Conservation (phyloP, 1,140 invertebrate genomes). For the Hypothenemus hampei region DNA sequence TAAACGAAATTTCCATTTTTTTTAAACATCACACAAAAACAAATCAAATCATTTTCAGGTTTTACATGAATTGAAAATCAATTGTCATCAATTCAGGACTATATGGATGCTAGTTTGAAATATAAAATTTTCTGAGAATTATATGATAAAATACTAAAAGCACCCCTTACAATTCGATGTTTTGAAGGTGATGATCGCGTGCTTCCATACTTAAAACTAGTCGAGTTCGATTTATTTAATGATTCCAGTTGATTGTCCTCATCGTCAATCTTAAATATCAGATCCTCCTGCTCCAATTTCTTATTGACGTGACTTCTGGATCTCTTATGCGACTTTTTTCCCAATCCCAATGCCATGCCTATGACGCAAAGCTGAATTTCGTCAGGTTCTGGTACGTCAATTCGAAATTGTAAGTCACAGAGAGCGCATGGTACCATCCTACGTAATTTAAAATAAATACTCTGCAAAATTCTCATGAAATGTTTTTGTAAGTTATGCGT, state of each 20-base stretch:
- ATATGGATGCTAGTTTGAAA: background rate
- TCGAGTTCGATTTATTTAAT: conserved; percentile 19
- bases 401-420: conserved; percentile 69
- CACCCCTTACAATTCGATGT: conserved; percentile 43
- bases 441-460: conserved; percentile 80
- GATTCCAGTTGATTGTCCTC: conserved; percentile 48
- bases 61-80: conserved; percentile 5
- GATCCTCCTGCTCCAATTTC: conserved; percentile 48
- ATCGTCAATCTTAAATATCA: conserved; percentile 70
- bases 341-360: conserved; percentile 69
- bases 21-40: too few relatives aligned
- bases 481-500: conserved; percentile 60
- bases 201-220: conserved; percentile 30
- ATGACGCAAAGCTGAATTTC: conserved; percentile 82
- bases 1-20: too few relatives aligned
- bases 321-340: conserved; percentile 49
- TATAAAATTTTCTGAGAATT: background rate
- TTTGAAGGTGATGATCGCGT: conserved; percentile 39
- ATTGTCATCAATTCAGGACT: conserved; percentile 1
- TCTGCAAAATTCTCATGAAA: conserved; percentile 56
- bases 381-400: conserved; percentile 80
- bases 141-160: conserved; percentile 4
- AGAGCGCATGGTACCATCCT: conserved; percentile 78
- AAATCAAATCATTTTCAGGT: too few relatives aligned
- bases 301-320: background rate